A percentile compares a stretch with the other conserved stretches of the same genome.
These are phyloP conservation scores for Bujurquina vittata DNA, from an alignment of 2,113 vertebrate genomes.

Conservation along the genomic window DNA sequence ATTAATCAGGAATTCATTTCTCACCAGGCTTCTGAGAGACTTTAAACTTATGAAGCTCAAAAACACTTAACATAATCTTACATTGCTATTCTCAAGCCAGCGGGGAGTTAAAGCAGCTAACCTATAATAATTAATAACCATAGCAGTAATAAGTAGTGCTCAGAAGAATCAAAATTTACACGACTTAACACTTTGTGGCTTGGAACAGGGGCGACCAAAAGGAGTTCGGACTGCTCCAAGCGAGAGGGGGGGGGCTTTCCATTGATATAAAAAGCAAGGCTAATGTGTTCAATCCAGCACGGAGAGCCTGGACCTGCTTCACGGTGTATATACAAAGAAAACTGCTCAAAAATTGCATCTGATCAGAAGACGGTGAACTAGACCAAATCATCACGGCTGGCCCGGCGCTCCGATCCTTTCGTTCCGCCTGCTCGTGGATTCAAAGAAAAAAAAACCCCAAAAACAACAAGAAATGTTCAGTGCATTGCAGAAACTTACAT, in stretches of 20 bases:
- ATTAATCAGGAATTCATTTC: constrained; percentile 10
- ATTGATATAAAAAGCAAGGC: constrained; percentile 71
- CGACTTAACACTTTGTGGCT: constrained; percentile 42
- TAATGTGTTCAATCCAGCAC: constrained; percentile 58
- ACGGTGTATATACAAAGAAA: constrained; percentile 61
- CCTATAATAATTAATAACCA: constrained; percentile 50
- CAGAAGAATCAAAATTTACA: constrained; percentile 66
- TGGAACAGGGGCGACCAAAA: constrained; percentile 28
- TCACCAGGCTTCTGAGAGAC: neutral
- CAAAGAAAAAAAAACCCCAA: neutral
- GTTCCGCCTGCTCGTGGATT: constrained; percentile 57
- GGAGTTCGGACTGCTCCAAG: constrained; percentile 31
- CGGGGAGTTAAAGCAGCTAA: constrained; percentile 68
- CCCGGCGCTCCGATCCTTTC: constrained; percentile 57
- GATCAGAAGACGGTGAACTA: constrained; percentile 75
- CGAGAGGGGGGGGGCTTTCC: neutral
- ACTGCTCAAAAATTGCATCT: constrained; percentile 46
- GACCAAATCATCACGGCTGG: constrained; percentile 78
- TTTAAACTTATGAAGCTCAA: constrained; percentile 34
- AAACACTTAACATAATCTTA: constrained; percentile 50
- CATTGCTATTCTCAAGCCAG: constrained; percentile 50
- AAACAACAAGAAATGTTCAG: constrained; percentile 63
- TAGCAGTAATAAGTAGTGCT: constrained; percentile 56
- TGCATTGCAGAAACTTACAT: constrained; percentile 72
- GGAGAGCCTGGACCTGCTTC: constrained; percentile 62